A percentile compares a stretch with the other conserved stretches of the same genome.
phyloP scores from a whole-genome alignment of 2,113 vertebrate species.

The Prunella himalayana region DNA sequence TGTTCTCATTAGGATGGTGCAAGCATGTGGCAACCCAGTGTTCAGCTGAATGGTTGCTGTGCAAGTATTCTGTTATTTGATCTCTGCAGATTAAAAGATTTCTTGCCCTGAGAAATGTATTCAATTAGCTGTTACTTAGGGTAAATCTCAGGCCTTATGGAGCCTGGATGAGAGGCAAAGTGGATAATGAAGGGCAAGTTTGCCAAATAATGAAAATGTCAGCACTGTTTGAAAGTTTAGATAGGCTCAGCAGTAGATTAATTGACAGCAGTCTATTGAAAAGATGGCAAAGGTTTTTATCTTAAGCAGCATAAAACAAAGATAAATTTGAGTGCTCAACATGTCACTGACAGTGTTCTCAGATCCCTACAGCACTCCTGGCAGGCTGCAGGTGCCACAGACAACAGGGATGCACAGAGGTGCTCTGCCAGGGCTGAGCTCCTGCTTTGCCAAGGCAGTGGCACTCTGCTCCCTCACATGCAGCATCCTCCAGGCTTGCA shows the following conservation, averaged over 20 bases:
- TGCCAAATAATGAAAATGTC: conserved; percentile 1
- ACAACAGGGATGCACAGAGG: neutral
- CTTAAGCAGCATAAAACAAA: neutral
- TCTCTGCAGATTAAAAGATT: neutral
- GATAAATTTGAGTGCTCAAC: neutral
- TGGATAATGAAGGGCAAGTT: neutral
- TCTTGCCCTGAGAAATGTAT: neutral
- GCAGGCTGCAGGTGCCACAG: neutral
- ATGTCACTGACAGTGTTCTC: neutral
- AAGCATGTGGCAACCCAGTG: neutral
- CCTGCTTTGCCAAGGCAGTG: neutral
- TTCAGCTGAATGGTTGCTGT: neutral
- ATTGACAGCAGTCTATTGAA: neutral
- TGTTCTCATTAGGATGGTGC: neutral
- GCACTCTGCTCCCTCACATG: neutral
- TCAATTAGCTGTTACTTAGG: neutral
- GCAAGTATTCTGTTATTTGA: neutral
- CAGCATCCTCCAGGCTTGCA: neutral
- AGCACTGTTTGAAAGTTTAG: neutral
- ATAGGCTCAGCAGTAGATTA: neutral
- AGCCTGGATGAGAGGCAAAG: neutral
- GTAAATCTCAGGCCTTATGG: neutral
- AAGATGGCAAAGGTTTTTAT: neutral
- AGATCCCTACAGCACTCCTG: neutral
- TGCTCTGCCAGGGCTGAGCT: neutral